phyloP scores from a whole-genome alignment of 1,140 invertebrate species.

The Antheraea mylitta region DNA sequence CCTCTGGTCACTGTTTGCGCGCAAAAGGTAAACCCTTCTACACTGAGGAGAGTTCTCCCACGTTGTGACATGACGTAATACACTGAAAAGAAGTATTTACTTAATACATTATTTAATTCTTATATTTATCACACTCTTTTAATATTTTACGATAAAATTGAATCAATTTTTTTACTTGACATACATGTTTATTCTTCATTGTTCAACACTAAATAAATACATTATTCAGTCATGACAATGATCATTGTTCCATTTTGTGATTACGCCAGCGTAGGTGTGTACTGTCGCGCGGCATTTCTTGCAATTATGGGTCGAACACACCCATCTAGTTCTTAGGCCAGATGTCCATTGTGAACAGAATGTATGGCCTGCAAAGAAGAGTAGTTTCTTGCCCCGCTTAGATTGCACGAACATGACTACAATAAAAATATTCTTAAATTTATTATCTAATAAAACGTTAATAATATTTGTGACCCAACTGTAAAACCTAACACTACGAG shows the following conservation, averaged over 20 bases:
- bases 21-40: constrained; percentile 25
- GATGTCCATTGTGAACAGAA: constrained; percentile 14
- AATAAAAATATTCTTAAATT: constrained; percentile 21
- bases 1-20: neutral
- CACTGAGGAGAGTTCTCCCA: constrained; percentile 20
- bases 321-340: constrained; percentile 10
- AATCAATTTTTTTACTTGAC: too few relatives aligned
- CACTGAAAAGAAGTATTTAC: constrained; percentile 21
- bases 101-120: neutral
- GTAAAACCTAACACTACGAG: too few relatives aligned
- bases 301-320: constrained; percentile 13
- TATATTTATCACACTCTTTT: too few relatives aligned
- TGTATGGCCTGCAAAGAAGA: constrained; percentile 20
- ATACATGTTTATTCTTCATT: neutral
- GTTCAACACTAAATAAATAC: neutral
- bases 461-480: too few relatives aligned
- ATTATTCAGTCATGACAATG: constrained; percentile 29
- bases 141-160: too few relatives aligned
- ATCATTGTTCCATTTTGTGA: constrained; percentile 7
- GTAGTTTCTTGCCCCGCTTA: constrained; percentile 19
- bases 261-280: neutral
- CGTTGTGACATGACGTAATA: constrained; percentile 19
- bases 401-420: constrained; percentile 23
- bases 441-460: too few relatives aligned
- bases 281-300: constrained; percentile 19